Evolutionary conservation across 2,113 vertebrate species (phyloP).

Genomic region (Hemichromis elongatus): DNA sequence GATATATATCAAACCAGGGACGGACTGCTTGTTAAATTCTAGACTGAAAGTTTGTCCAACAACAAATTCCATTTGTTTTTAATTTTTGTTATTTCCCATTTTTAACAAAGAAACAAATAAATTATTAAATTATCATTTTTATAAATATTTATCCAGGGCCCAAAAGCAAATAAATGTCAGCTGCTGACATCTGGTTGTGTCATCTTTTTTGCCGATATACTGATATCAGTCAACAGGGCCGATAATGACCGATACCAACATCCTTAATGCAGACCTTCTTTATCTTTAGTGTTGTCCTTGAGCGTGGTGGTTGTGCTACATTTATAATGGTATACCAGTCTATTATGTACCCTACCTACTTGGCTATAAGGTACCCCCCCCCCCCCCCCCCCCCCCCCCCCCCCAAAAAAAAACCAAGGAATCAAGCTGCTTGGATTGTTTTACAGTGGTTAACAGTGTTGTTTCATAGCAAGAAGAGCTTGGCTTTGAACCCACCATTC

Average conservation of each 20-base stretch:
- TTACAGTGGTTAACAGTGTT: too few relatives aligned
- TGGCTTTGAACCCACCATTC: too few relatives aligned
- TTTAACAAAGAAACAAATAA: not conserved
- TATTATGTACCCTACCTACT: not conserved
- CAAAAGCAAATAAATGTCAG: not conserved
- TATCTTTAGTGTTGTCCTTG: not conserved
- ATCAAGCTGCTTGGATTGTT: too few relatives aligned
- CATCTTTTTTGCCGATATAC: not conserved
- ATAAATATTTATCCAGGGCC: not conserved
- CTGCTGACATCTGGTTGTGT: not conserved
- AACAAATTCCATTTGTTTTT: not conserved
- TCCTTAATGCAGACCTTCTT: not conserved
- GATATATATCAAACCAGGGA: not conserved
- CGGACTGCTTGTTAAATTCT: not conserved
- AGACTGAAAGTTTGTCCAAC: not conserved
- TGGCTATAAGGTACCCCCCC: too few relatives aligned
- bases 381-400: too few relatives aligned
- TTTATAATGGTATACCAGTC: not conserved
- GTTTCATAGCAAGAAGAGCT: too few relatives aligned
- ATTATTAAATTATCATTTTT: not conserved
- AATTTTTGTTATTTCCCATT: not conserved
- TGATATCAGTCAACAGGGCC: not conserved
- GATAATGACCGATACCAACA: not conserved
- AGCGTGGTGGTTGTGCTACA: not conserved
- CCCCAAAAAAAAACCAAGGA: too few relatives aligned